Evolutionary conservation across 2,113 vertebrate genomes (phyloP).

Genomic region (Gasterosteus aculeatus): DNA sequence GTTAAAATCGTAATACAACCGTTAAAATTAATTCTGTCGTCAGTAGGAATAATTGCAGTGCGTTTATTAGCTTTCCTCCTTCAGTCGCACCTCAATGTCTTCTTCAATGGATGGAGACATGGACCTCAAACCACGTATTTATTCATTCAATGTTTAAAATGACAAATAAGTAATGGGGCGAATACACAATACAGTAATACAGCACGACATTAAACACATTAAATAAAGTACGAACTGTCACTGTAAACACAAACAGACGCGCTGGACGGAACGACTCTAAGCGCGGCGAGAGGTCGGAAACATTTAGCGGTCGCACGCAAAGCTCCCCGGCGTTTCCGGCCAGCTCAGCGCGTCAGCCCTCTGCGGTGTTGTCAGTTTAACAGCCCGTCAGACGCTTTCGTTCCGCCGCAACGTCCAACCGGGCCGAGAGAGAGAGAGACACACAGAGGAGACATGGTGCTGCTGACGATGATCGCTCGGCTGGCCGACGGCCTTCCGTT

Average conservation of each 20-base stretch:
- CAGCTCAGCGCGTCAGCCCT: slow-evolving; percentile 81
- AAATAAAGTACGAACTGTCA: not conserved
- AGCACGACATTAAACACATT: not conserved
- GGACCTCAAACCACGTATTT: not conserved
- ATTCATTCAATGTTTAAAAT: not conserved
- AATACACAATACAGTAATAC: not conserved
- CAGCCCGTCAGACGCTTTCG: slow-evolving; percentile 38
- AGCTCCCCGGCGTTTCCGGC: slow-evolving; percentile 77
- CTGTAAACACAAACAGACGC: not conserved
- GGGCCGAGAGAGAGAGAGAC: slow-evolving; percentile 6
- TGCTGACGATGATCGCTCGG: slow-evolving; percentile 96
- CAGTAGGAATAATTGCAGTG: not conserved
- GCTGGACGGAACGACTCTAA: slow-evolving; percentile 47
- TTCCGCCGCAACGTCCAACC: not conserved
- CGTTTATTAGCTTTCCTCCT: not conserved
- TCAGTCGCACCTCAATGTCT: not conserved
- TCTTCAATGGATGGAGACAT: not conserved
- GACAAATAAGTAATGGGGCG: not conserved
- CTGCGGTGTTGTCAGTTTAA: slow-evolving; percentile 67
- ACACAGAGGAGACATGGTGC: slow-evolving; percentile 83
- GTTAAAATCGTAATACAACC: not conserved
- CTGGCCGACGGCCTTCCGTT: slow-evolving; percentile 95
- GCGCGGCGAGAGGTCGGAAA: not conserved
- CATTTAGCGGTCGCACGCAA: slow-evolving; percentile 43
- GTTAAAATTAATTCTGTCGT: too few relatives aligned